These are phyloP conservation scores for Phengaris alcon DNA, from an alignment of 2,888 invertebrate species.

Conservation along the genomic window DNA sequence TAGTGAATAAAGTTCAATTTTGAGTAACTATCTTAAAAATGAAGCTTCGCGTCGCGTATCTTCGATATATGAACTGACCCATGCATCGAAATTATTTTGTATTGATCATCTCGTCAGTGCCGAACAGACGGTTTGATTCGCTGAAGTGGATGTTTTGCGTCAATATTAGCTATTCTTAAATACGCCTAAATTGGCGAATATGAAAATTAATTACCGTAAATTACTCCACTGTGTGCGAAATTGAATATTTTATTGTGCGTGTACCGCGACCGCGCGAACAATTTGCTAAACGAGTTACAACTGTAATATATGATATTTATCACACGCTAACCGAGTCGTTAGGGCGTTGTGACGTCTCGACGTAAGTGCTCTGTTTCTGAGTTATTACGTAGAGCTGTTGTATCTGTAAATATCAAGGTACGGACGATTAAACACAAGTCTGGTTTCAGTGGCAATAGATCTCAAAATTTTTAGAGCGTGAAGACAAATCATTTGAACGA, in stretches of 20 bases:
- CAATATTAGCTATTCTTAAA: constrained; percentile 6
- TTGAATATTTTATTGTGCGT: constrained; percentile 25
- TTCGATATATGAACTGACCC: too few relatives aligned
- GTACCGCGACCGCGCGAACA: constrained; percentile 13
- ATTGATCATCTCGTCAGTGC: too few relatives aligned
- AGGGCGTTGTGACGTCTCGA: constrained; percentile 6
- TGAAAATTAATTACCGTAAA: constrained; percentile 20
- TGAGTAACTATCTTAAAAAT: too few relatives aligned
- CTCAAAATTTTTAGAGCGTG: too few relatives aligned
- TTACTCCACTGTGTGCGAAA: neutral
- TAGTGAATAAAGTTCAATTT: too few relatives aligned
- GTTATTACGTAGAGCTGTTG: neutral
- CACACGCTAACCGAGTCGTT: constrained; percentile 3
- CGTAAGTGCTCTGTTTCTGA: constrained; percentile 5
- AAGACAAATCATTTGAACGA: too few relatives aligned
- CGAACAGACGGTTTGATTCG: neutral
- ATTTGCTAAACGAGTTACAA: constrained; percentile 12
- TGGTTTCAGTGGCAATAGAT: too few relatives aligned
- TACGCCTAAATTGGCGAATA: neutral
- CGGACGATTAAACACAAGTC: too few relatives aligned
- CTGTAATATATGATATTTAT: constrained; percentile 10
- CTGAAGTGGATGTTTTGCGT: neutral
- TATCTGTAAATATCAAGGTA: neutral
- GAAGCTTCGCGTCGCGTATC: too few relatives aligned
- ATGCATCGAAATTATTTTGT: too few relatives aligned